These are phyloP conservation scores for Operophtera brumata DNA, from an alignment of 2,888 invertebrate species.

Conservation along the genomic window DNA sequence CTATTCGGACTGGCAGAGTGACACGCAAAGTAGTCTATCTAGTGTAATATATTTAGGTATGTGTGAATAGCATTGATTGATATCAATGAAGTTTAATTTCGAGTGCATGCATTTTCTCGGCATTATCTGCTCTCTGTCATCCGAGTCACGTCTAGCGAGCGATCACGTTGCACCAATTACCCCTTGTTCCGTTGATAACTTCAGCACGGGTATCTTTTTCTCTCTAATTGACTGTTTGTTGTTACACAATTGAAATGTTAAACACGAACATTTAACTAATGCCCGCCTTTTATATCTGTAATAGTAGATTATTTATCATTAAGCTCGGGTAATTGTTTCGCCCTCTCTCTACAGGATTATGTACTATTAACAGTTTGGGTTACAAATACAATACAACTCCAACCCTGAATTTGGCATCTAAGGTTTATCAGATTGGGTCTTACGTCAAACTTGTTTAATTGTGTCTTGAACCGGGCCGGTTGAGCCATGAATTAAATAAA, in stretches of 20 bases:
- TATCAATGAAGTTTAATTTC: neutral
- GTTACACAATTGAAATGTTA: conserved; percentile 14
- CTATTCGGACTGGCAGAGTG: too few relatives aligned
- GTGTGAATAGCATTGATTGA: neutral
- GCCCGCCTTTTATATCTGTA: conserved; percentile 13
- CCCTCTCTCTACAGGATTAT: conserved; percentile 23
- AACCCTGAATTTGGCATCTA: conserved; percentile 15
- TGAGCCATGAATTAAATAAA: conserved; percentile 11
- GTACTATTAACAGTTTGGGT: conserved; percentile 21
- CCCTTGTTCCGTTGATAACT: conserved; percentile 17
- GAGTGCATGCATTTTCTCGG: neutral
- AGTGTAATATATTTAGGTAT: too few relatives aligned
- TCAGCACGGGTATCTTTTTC: conserved; percentile 10
- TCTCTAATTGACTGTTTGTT: conserved; percentile 13
- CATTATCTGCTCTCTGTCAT: conserved; percentile 17
- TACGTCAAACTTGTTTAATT: conserved; percentile 30
- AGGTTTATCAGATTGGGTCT: conserved; percentile 18
- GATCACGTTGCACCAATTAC: conserved; percentile 22
- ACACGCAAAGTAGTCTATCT: too few relatives aligned
- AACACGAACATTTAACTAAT: conserved; percentile 12
- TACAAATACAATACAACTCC: conserved; percentile 27
- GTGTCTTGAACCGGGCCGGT: conserved; percentile 15
- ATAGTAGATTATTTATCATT: conserved; percentile 23
- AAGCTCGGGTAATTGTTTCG: conserved; percentile 28
- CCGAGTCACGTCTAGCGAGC: conserved; percentile 18